A percentile compares a stretch with the other conserved stretches of the same genome.
phyloP scores from a whole-genome alignment of 2,797 vertebrate species.

The Phataginus tricuspis region DNA sequence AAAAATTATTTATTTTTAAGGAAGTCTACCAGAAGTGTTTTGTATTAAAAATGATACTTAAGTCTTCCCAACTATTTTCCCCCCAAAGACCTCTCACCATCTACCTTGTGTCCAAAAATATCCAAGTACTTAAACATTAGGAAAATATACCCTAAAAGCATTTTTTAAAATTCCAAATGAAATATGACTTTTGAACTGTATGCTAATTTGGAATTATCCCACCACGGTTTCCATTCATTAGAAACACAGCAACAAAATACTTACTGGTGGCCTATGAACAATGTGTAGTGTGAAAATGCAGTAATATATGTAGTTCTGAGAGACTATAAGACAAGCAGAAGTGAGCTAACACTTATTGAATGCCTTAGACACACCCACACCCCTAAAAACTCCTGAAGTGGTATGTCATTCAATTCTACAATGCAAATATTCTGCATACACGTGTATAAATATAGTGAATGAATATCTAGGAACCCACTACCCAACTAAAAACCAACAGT shows the following conservation, averaged over 20 bases:
- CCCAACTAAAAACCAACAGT: not conserved
- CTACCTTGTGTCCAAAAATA: not conserved
- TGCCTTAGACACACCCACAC: not conserved
- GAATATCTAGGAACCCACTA: not conserved
- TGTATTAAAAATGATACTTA: not conserved
- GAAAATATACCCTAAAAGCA: not conserved
- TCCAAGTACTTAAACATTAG: not conserved
- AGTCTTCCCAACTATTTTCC: not conserved
- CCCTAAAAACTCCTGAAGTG: not conserved
- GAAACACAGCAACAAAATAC: not conserved
- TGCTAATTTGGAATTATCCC: not conserved
- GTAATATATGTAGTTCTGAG: not conserved
- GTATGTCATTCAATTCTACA: not conserved
- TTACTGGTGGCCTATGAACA: not conserved
- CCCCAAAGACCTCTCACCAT: not conserved
- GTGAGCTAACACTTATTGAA: not conserved
- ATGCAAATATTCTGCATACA: not conserved
- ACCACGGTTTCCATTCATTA: not conserved
- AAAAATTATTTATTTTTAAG: constrained; percentile 11
- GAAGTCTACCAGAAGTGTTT: not conserved
- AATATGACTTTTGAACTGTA: not conserved
- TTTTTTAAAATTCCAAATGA: not conserved
- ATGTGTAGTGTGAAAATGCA: constrained; percentile 23
- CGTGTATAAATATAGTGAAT: not conserved
- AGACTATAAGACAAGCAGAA: not conserved